These are phyloP conservation scores for Arremon aurantiirostris DNA, from an alignment of 2,797 vertebrate species.

Conservation along the genomic window DNA sequence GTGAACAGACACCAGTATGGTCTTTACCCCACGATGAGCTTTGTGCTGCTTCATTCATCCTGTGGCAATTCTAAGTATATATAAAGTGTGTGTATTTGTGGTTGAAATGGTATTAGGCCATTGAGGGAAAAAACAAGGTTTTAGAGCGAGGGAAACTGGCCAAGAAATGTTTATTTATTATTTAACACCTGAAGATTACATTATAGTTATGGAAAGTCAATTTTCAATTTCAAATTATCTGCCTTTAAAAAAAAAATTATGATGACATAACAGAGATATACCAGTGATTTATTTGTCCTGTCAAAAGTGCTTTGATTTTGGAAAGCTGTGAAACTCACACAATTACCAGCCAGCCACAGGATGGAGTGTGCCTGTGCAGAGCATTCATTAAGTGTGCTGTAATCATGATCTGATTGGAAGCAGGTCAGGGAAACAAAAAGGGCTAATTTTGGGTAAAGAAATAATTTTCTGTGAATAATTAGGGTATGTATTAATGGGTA, in stretches of 20 bases:
- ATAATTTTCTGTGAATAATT: slow-evolving; percentile 38
- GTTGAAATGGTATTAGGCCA: not conserved
- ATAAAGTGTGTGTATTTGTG: not conserved
- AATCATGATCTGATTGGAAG: slow-evolving; percentile 40
- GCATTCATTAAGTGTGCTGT: slow-evolving; percentile 5
- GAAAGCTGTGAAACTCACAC: not conserved
- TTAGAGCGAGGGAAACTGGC: not conserved
- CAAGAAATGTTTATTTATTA: not conserved
- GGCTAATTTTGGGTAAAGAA: slow-evolving; percentile 24
- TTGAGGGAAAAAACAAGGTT: not conserved
- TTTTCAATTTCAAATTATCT: not conserved
- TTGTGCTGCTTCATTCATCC: not conserved
- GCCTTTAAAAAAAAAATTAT: not conserved
- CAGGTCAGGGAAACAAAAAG: not conserved
- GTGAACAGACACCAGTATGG: not conserved
- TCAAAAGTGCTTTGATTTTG: slow-evolving; percentile 21
- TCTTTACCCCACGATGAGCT: not conserved
- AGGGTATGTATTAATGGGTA: not conserved
- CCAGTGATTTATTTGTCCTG: not conserved
- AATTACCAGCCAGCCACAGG: not conserved
- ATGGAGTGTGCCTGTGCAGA: not conserved
- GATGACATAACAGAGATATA: not conserved
- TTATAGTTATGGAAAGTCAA: not conserved
- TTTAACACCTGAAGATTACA: not conserved
- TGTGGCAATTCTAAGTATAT: not conserved